These are phyloP conservation scores for Andrena camellia DNA, from an alignment of 2,888 invertebrate genomes.

Conservation along the genomic window DNA sequence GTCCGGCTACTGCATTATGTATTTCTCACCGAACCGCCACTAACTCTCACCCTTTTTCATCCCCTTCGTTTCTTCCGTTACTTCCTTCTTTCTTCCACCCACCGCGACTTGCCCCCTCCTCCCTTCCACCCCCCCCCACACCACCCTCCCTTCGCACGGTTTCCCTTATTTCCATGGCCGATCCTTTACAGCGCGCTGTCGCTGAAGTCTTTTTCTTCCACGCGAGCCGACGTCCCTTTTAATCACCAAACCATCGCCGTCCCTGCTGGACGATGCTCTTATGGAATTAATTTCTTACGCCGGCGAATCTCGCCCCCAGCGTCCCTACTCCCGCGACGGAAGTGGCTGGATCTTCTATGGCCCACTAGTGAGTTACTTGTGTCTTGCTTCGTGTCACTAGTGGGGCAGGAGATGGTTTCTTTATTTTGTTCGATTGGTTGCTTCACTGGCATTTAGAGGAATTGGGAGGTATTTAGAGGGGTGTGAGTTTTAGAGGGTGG, in stretches of 20 bases:
- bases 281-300: slow-evolving; percentile 62
- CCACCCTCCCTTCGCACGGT: slow-evolving; percentile 11
- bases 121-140: slow-evolving; percentile 12
- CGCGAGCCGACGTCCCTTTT: slow-evolving; percentile 70
- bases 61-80: slow-evolving; percentile 65
- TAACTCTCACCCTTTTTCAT: slow-evolving; percentile 74
- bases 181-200: slow-evolving; percentile 47
- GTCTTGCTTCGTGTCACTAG: neutral
- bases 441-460: no score
- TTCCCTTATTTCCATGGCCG: slow-evolving; percentile 50
- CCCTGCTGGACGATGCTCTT: slow-evolving; percentile 45
- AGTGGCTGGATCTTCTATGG: neutral
- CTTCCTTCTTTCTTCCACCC: slow-evolving; percentile 48
- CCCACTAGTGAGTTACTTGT: neutral
- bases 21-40: slow-evolving; percentile 81
- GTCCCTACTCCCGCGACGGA: neutral
- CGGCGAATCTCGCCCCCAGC: slow-evolving; percentile 8
- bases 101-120: slow-evolving; percentile 29
- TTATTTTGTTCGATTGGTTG: no score
- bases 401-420: no score
- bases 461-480: no score
- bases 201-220: slow-evolving; percentile 63
- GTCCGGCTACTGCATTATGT: slow-evolving; percentile 85
- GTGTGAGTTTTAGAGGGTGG: no score
- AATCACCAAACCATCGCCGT: slow-evolving; percentile 73